Conservation (phyloP, 2,113 vertebrate genomes). For the Mungos mungo region DNA sequence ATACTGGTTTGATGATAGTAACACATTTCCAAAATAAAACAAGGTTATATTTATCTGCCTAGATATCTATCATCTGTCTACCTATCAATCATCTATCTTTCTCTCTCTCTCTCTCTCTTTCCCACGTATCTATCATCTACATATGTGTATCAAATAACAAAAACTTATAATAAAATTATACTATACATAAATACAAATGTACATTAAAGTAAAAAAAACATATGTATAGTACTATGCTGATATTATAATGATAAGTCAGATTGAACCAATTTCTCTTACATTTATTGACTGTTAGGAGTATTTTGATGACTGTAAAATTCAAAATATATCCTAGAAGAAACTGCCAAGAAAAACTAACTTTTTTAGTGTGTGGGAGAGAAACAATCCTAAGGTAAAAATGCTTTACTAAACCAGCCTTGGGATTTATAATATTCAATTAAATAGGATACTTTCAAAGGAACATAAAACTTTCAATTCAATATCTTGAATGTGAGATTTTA, state of each 20-base stretch:
- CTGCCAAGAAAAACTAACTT: background rate
- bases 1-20: background rate
- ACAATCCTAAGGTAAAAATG: background rate
- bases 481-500: background rate
- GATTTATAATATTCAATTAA: slow-evolving; percentile 2
- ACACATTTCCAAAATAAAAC: slow-evolving; percentile 24
- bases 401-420: background rate
- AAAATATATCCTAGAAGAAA: background rate
- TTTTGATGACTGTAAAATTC: background rate
- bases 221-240: background rate
- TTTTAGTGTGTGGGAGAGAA: background rate
- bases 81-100: background rate
- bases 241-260: background rate
- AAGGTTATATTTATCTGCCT: background rate
- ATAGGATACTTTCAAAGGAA: slow-evolving; percentile 17
- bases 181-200: slow-evolving; percentile 9
- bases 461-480: background rate
- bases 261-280: background rate
- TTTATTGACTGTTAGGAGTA: background rate
- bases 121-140: background rate
- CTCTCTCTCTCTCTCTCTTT: background rate
- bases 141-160: background rate
- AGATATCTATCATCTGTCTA: background rate
- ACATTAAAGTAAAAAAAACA: background rate
- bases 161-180: slow-evolving; percentile 7